Evolutionary conservation across 2,888 invertebrate genomes (phyloP), one percentile per base, ranked within the genome.

Genomic region (Drosophila limbata): DNA sequence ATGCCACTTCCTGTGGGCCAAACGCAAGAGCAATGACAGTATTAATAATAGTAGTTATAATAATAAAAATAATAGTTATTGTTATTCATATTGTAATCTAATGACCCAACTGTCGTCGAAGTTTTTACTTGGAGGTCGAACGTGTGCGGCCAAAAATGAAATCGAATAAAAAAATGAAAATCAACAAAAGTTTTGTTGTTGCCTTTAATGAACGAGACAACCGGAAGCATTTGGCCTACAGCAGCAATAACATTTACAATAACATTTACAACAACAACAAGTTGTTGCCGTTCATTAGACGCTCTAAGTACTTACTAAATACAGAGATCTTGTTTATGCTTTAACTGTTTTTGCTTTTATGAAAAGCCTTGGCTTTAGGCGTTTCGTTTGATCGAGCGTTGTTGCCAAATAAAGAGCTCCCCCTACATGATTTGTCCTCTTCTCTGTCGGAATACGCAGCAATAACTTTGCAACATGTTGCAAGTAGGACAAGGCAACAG

Each of bases 61-160:
- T 11, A 39, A 50, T 61, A 66, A 56, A 52, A 51, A 33, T 35
- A 45, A 55, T 55, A 45, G 37, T 45, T 72, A 81, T 81, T 84
- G 72, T 81, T 66, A 81, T 85, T 83, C 83, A 70, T 61, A 88
- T 82, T 83, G 71, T 63, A 66, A 83, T 80, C 75, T 77, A 68
- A 82, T 79, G 76, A 75, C 68, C 79, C 69, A 56, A 73, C 53
- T 60, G 62, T 47, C 63, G 47, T 42, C 17, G 9, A 15, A 42
- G 19, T 21, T 25, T 64, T 67, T 31, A 45, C 40, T 77, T 62
- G 51, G 81, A 71, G 77, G 77, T 85, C 73, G 64, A 81, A 84
- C 88, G 83, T 84, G 85, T 52, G 17, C 31, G 4, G 9, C 52
- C 53, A 15, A 45, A 77, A 73, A 21, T 52, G 53, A 25, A 55